A percentile compares a stretch with the other conserved stretches of the same genome.
phyloP scores from a whole-genome alignment of 2,797 vertebrate genomes.

The Lagodon rhomboides region DNA sequence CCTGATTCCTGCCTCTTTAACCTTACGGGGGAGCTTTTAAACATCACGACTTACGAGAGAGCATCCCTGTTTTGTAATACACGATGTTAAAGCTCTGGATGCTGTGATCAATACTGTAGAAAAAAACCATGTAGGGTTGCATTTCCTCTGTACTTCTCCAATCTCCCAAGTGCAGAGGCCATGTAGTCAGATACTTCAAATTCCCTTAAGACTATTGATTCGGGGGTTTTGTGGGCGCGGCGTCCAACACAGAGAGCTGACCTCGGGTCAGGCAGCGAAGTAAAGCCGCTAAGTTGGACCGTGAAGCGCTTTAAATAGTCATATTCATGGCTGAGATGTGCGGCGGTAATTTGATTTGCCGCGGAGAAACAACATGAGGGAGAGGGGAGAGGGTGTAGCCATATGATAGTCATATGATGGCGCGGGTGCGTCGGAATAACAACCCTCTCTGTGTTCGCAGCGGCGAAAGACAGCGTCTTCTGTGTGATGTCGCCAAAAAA shows the following conservation, averaged over 20 bases:
- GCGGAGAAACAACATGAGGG: conserved; percentile 49
- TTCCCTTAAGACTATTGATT: conserved; percentile 78
- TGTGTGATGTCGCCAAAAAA: conserved; percentile 38
- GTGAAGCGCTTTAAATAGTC: conserved; percentile 52
- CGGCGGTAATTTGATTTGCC: conserved; percentile 62
- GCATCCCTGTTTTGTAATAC: conserved; percentile 47
- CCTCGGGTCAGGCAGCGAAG: conserved; percentile 42
- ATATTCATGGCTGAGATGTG: conserved; percentile 42
- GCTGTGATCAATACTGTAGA: conserved; percentile 68
- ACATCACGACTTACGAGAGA: conserved; percentile 21
- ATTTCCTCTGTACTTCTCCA: conserved; percentile 74
- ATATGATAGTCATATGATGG: conserved; percentile 67
- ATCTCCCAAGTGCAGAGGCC: conserved; percentile 76
- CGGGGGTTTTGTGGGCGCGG: conserved; percentile 50
- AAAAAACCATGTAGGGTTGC: conserved; percentile 65
- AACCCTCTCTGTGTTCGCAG: conserved; percentile 21
- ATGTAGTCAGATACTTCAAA: conserved; percentile 76
- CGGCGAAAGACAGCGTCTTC: conserved; percentile 57
- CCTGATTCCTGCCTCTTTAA: conserved; percentile 18
- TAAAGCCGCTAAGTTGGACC: conserved; percentile 31
- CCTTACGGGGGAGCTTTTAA: background rate
- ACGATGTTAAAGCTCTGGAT: conserved; percentile 52
- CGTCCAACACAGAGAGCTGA: conserved; percentile 55
- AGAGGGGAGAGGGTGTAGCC: background rate
- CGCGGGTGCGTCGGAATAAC: conserved; percentile 15